Base-by-base conservation (phyloP, 2,888 invertebrate genomes). In the Catocala nupta region DNA sequence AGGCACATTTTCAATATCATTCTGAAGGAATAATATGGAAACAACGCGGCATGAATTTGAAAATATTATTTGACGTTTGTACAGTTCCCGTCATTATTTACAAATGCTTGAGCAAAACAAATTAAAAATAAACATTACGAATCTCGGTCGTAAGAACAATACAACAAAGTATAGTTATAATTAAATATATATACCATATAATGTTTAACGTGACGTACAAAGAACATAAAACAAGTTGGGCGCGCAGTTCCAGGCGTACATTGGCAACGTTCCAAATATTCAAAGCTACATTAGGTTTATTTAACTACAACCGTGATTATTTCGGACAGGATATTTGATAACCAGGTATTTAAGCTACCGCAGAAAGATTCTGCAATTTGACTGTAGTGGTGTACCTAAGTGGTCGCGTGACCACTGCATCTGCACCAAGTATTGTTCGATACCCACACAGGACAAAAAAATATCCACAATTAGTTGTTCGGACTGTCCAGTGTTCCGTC, bases 221-320 rank as follows among this genome's bases (percentile, higher is more conserved):
- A 67, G 55, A 78, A 75, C 68, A 61, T 59, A 68, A 75, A 71
- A 62, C 68, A 61, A 45, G 54, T 60, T 45, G 56, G 56, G 43
- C 25, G 51, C 65, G 44, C 60, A 56, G 67, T 63, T 68, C 56
- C 68, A 73, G 65, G 58, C 80, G 73, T 77, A 71, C 54, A 68
- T 70, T 82, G 84, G 83, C 82, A 39, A 49, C 11, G 12, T n/a
- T 70, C 83, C 83, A 82, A 78, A 51, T 68, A 61, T 67, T 72
- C 59, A 68, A 50, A 54, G 61, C 59, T 65, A 63, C 66, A 71
- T 76, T 76, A 63, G 64, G 65, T 66, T 68, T 71, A 70, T 71
- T 75, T 70, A 65, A 67, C 69, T 54, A 53, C 59, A n/a, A 12
- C 67, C 59, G 42, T 53, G 59, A 67, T 65, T 77, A 69, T 70